Evolutionary conservation across 2,888 invertebrate species (phyloP).

Genomic region (Drosophila bunnanda): DNA sequence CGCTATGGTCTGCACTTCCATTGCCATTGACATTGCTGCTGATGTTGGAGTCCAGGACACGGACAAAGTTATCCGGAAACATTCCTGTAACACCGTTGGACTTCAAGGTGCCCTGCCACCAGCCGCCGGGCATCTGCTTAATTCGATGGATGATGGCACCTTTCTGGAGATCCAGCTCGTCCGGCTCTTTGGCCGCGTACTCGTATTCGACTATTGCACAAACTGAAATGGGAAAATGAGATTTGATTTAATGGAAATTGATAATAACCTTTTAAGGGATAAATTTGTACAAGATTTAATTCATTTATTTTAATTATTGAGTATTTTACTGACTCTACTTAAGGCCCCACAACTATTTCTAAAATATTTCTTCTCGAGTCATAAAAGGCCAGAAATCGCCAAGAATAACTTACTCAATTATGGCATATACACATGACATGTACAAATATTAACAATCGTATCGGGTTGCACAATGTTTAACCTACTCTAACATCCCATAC

Average conservation of each 20-base stretch:
- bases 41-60: slow-evolving; percentile 85
- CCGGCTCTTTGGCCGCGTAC: slow-evolving; percentile 93
- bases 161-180: slow-evolving; percentile 92
- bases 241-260: neutral
- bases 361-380: neutral
- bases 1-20: slow-evolving; percentile 65
- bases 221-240: slow-evolving; percentile 84
- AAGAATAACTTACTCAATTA: slow-evolving; percentile 47
- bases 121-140: slow-evolving; percentile 91
- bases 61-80: slow-evolving; percentile 97
- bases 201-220: slow-evolving; percentile 95
- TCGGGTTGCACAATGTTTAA: slow-evolving; percentile 61
- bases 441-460: slow-evolving; percentile 64
- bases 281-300: too few relatives aligned
- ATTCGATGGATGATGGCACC: slow-evolving; percentile 94
- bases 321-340: too few relatives aligned
- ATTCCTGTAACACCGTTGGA: slow-evolving; percentile 91
- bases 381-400: neutral
- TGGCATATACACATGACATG: slow-evolving; percentile 50
- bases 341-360: neutral
- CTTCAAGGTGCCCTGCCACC: slow-evolving; percentile 95
- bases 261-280: neutral
- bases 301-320: neutral
- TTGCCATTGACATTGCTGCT: slow-evolving; percentile 62
- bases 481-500: slow-evolving; percentile 12